phyloP scores from a whole-genome alignment of 1,140 invertebrate species.

The Bombus fervidus region DNA sequence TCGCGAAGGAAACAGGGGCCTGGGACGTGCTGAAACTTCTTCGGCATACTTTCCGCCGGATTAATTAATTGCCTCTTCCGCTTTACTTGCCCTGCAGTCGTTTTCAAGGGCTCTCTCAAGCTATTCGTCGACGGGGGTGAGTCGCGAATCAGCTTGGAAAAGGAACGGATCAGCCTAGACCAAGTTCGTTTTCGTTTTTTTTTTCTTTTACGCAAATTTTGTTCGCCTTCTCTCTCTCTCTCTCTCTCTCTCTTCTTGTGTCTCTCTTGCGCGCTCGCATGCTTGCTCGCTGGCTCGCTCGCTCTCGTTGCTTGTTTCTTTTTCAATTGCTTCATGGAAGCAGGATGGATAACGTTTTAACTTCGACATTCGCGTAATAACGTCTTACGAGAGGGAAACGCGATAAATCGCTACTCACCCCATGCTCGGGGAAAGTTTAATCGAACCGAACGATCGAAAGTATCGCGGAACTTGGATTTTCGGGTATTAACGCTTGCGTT shows the following conservation, averaged over 20 bases:
- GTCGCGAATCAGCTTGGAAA: neutral
- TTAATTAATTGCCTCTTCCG: constrained; percentile 64
- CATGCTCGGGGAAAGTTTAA: constrained; percentile 5
- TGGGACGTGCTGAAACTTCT: constrained; percentile 60
- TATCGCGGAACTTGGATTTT: constrained; percentile 26
- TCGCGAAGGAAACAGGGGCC: constrained; percentile 58
- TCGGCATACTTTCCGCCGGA: constrained; percentile 62
- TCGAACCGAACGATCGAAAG: constrained; percentile 1
- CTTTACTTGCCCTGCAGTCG: constrained; percentile 26
- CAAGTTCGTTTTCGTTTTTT: neutral
- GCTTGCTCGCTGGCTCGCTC: no score
- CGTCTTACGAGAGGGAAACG: neutral
- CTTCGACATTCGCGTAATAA: neutral
- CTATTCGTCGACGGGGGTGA: no score
- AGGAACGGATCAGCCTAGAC: constrained; percentile 11
- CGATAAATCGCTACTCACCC: neutral
- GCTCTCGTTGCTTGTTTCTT: no score
- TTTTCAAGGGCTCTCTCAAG: constrained; percentile 19
- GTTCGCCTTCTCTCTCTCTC: neutral
- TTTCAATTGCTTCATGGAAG: no score
- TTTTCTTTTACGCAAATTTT: neutral
- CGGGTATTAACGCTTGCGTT: constrained; percentile 16
- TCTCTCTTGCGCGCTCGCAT: accelerated
- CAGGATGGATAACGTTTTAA: no score
- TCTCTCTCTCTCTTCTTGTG: no score